These are phyloP conservation scores for Battus philenor DNA, from an alignment of 1,140 invertebrate genomes.

Conservation along the genomic window DNA sequence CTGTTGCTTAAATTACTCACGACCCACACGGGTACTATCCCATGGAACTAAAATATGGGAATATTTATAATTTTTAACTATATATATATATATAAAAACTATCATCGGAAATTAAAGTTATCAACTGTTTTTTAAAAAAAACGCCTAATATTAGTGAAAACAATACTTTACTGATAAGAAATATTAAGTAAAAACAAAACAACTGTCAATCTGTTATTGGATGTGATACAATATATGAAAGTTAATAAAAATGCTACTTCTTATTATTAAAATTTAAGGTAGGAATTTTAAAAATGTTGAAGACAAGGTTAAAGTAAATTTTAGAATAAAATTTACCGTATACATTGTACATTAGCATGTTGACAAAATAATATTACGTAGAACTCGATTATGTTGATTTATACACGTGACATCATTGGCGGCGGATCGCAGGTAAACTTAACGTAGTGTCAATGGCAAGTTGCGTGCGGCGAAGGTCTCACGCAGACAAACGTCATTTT, in stretches of 20 bases:
- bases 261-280: too few relatives aligned
- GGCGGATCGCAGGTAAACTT: not conserved
- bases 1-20: not conserved
- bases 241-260: too few relatives aligned
- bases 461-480: conserved; percentile 6
- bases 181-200: not conserved
- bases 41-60: too few relatives aligned
- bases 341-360: conserved; percentile 13
- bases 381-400: conserved; percentile 52
- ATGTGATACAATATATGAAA: too few relatives aligned
- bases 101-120: too few relatives aligned
- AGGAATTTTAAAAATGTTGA: too few relatives aligned
- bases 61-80: too few relatives aligned
- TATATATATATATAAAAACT: too few relatives aligned
- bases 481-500: not conserved
- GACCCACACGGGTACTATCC: too few relatives aligned
- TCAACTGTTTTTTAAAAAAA: too few relatives aligned
- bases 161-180: not conserved
- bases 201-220: too few relatives aligned
- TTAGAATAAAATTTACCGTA: not conserved
- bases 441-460: conserved; percentile 7
- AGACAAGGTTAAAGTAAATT: conserved; percentile 2
- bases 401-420: conserved; percentile 49
- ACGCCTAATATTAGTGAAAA: too few relatives aligned
- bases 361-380: conserved; percentile 35